Base-by-base conservation (phyloP, 2,888 invertebrate species). In the Drosophila demipolita region DNA sequence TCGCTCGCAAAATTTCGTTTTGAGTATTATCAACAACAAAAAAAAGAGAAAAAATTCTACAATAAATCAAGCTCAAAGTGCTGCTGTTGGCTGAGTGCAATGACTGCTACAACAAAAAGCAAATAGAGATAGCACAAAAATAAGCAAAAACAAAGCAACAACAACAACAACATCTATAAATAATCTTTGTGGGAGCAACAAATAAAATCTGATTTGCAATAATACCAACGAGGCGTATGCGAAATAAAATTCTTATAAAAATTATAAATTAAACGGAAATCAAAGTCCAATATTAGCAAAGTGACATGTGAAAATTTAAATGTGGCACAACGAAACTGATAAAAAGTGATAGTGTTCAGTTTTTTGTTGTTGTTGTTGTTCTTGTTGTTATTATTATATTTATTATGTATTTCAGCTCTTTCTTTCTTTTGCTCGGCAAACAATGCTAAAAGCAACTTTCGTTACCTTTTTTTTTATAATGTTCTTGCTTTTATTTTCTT, bases 321-420 rank as follows among this genome's bases (percentile, higher is more conserved):
- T 48, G 15, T 36, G 48, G 50, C 67, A 52, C 54, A 76, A 38
- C 26, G 33, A 57, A 54, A 58, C 68, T 75, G 73, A 74, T 78
- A 78, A 80, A 80, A 86, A 83, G 83, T 72, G 83, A 87, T 76
- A 83, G 87, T 83, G 77, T 58, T 67, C 29, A 32, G 38, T 52
- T 29, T 15, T 20, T 17, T 40, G 33, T 9, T 61, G 12, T 45
- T 57, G 45, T 50, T 45, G 32, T 45, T 17, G n/a, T 50, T 20
- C 2, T 26, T 60, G 48, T 50, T 60, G 8, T 55, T 60, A 35
- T 42, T 75, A 50, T 65, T 75, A 49, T 63, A 71, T 23, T 63
- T 75, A 61, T 66, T 69, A 58, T 69, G 60, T 75, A 70, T 77
- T 66, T 63, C n/a, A 60, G 68, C 52, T 72, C 64, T 66, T 66